A percentile compares a stretch with the other conserved stretches of the same genome.
These are phyloP conservation scores for Drosophila basisetae DNA, from an alignment of 2,888 invertebrate genomes.

Conservation along the genomic window DNA sequence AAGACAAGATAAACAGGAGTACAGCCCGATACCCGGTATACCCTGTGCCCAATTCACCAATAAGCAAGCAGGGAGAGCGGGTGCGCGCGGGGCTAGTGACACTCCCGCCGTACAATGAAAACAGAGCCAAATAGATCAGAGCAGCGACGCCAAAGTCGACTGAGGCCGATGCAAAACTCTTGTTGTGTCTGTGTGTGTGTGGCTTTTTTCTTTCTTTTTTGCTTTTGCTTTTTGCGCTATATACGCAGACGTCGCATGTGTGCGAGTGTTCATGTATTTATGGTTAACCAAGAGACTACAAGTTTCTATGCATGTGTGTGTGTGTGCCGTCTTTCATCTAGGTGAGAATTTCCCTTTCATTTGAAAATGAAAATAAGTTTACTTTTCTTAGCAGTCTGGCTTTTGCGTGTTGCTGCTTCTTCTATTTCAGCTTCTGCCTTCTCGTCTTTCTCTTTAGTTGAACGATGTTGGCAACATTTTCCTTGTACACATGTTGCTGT, in stretches of 20 bases:
- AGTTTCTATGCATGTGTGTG: conserved; percentile 17
- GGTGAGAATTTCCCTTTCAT: conserved; percentile 84
- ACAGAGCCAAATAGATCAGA: conserved; percentile 57
- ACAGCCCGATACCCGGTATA: conserved; percentile 26
- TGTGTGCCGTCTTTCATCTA: conserved; percentile 57
- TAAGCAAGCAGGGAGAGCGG: background rate
- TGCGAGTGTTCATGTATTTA: conserved; percentile 23
- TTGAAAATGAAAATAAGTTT: conserved; percentile 83
- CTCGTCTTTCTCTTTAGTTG: background rate
- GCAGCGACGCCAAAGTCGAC: conserved; percentile 37
- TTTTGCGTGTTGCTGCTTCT: conserved; percentile 13
- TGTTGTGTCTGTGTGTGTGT: conserved; percentile 13
- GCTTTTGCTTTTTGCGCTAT: conserved; percentile 62
- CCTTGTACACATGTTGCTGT: conserved; percentile 23
- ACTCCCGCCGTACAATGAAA: conserved; percentile 40
- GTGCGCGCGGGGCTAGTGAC: background rate
- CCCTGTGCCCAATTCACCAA: conserved; percentile 53
- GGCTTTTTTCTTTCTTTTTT: conserved; percentile 26
- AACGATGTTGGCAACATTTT: conserved; percentile 26
- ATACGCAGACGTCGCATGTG: conserved; percentile 18
- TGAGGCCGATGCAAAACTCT: conserved; percentile 27
- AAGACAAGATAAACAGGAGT: conserved; percentile 68
- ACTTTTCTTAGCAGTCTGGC: conserved; percentile 67
- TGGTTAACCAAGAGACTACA: conserved; percentile 27
- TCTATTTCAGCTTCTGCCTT: conserved; percentile 1